phyloP scores from a whole-genome alignment of 2,113 vertebrate genomes.

The Grus americana region DNA sequence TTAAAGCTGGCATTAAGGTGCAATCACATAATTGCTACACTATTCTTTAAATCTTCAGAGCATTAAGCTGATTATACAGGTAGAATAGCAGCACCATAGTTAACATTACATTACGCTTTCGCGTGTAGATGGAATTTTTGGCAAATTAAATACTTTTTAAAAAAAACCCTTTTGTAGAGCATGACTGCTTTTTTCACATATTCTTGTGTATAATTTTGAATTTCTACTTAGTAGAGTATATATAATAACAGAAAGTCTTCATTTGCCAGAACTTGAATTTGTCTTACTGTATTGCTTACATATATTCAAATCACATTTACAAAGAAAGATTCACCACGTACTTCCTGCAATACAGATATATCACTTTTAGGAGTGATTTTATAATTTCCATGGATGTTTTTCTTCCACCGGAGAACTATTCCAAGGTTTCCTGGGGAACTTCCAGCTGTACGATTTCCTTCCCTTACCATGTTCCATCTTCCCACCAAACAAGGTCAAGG shows the following conservation, averaged over 20 bases:
- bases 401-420: neutral
- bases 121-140: neutral
- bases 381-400: neutral
- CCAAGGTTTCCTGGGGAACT: neutral
- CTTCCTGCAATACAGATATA: neutral
- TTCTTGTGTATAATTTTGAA: neutral
- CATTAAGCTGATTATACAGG: neutral
- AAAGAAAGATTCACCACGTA: neutral
- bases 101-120: neutral
- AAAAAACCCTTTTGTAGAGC: neutral
- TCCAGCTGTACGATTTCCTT: slow-evolving; percentile 6
- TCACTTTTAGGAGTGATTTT: neutral
- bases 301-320: neutral
- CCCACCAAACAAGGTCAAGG: neutral
- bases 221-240: neutral
- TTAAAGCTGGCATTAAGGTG: slow-evolving; percentile 2
- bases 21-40: neutral
- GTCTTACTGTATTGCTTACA: neutral
- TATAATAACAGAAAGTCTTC: neutral
- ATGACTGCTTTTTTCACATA: neutral
- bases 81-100: neutral
- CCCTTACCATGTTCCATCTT: neutral
- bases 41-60: slow-evolving; percentile 1
- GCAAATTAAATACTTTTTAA: neutral
- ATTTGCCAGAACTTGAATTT: neutral